Conservation (phyloP, 2,113 vertebrate genomes). For the Cynoglossus semilaevis region DNA sequence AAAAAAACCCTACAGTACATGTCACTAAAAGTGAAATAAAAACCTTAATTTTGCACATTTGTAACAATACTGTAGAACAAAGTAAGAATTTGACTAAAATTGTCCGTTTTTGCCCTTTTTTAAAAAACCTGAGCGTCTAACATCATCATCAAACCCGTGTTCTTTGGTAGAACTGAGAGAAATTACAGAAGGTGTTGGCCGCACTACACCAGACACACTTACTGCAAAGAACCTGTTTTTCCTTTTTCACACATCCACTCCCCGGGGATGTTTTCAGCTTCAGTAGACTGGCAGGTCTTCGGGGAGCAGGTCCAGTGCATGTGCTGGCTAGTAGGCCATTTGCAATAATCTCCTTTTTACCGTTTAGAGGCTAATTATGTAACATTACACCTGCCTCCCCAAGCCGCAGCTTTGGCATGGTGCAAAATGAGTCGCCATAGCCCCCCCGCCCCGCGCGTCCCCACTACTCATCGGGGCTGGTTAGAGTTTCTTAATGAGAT, state of each 20-base stretch:
- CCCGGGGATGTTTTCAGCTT: conserved; percentile 61
- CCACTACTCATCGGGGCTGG: conserved; percentile 65
- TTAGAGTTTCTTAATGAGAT: conserved; percentile 84
- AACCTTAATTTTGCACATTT: too few relatives aligned
- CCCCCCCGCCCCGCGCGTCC: background rate
- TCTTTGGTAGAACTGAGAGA: conserved; percentile 39
- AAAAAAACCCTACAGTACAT: too few relatives aligned
- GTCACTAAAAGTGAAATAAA: too few relatives aligned
- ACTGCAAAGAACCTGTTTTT: conserved; percentile 60
- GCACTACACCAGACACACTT: conserved; percentile 29
- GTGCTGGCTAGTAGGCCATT: conserved; percentile 77
- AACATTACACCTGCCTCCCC: conserved; percentile 82
- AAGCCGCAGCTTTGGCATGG: conserved; percentile 70
- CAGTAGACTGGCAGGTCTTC: conserved; percentile 62
- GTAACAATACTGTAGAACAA: too few relatives aligned
- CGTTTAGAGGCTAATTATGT: conserved; percentile 83
- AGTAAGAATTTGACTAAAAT: too few relatives aligned
- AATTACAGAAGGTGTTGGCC: conserved; percentile 33
- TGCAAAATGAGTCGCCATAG: conserved; percentile 55
- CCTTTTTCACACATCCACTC: conserved; percentile 52
- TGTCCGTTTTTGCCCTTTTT: conserved; percentile 1
- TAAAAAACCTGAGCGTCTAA: conserved; percentile 10
- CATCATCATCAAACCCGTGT: conserved; percentile 25
- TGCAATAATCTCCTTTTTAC: conserved; percentile 84
- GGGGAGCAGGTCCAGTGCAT: conserved; percentile 71